Percentiles rank a stretch among this genome's conserved stretches.
These are phyloP conservation scores for Sparus aurata DNA, from an alignment of 2,797 vertebrate genomes.

Conservation along the genomic window DNA sequence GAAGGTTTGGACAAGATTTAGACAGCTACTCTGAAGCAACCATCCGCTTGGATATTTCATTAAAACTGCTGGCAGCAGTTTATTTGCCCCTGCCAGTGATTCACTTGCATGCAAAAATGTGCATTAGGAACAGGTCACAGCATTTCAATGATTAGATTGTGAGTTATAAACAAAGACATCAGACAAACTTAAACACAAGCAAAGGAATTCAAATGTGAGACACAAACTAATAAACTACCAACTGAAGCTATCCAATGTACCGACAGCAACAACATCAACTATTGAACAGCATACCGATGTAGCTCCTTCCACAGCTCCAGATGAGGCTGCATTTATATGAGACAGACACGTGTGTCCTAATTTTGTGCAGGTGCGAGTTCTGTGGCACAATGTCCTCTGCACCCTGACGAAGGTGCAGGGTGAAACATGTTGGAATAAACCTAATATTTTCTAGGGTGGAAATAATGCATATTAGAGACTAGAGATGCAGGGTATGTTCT, in stretches of 20 bases:
- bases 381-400: neutral
- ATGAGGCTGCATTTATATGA: constrained; percentile 20
- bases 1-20: constrained; percentile 1
- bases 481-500: too few species aligned
- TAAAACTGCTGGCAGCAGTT: constrained; percentile 17
- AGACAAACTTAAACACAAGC: neutral
- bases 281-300: constrained; percentile 1
- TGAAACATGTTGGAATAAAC: neutral
- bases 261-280: constrained; percentile 10
- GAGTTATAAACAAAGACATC: neutral
- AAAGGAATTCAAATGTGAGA: neutral
- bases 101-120: constrained; percentile 19
- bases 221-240: constrained; percentile 6
- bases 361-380: constrained; percentile 15
- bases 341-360: neutral
- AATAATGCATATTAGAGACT: neutral
- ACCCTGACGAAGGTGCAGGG: neutral
- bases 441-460: neutral
- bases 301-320: constrained; percentile 1
- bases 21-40: constrained; percentile 1
- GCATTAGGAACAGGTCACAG: neutral
- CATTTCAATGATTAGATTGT: neutral
- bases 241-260: neutral
- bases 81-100: neutral
- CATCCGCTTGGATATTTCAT: constrained; percentile 11